Base-by-base conservation (phyloP, 2,113 vertebrate species). In the Leptobrachium ailaonicum region DNA sequence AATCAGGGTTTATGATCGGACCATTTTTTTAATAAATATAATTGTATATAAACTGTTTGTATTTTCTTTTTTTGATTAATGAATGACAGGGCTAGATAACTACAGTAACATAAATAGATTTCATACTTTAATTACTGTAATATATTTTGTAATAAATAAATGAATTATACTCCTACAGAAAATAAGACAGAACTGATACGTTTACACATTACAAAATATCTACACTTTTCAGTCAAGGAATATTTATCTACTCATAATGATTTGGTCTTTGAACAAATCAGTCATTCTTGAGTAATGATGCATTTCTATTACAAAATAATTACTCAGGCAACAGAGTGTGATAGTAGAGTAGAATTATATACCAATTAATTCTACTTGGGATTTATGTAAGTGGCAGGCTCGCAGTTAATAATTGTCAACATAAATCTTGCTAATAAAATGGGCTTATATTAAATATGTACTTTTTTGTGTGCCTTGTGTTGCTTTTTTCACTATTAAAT, bases 311-410 rank as follows among this genome's bases (percentile, higher is more conserved):
- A 64, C 2, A 64, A 64, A 64, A 8, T 32, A 64, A 64, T 40
- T 64, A 64, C n/a, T 32, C 62, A 40, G 20, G 32, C 62, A 64
- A 2, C n/a, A 20, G 20, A 64, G 62, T 64, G 62, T 64, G 2
- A 64, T 64, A 64, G 62, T 6, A 20, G 6, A 20, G 62, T 8
- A 20, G 20, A 64, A 40, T 64, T 64, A 64, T 64, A 64, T 64
- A 64, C 62, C 62, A 64, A 64, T 64, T 32, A 20, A 32, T 64
- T 64, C 32, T 64, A 32, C 62, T 32, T 64, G n/a, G 62, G 32
- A 64, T 64, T 64, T 64, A 64, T 64, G 62, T 64, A 32, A 2
- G 32, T 64, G 62, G n/a, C 62, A 64, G 62, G 62, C 40, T 32
- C 32, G 10, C 62, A 64, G 62, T 40, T 64, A 64, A 64, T 64